Evolutionary conservation across 2,888 invertebrate genomes (phyloP).

Genomic region (Parascotia fuliginaria): DNA sequence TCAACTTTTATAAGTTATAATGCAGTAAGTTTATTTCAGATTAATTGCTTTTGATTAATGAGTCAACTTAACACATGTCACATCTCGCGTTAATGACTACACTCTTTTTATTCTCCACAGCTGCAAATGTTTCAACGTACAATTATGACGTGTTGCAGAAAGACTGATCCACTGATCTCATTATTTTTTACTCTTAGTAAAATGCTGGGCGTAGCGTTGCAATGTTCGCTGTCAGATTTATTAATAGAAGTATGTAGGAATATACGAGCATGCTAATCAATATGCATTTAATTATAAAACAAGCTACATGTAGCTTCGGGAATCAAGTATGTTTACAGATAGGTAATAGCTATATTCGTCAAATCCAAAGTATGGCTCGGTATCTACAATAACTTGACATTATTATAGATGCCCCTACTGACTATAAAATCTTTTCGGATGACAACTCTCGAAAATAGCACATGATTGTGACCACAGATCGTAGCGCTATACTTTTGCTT

Average conservation of each 20-base stretch:
- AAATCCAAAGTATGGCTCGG: too few relatives aligned
- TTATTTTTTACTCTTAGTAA: background rate
- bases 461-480: background rate
- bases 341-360: too few relatives aligned
- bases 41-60: too few relatives aligned
- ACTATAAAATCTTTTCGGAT: background rate
- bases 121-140: background rate
- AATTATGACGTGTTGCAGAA: background rate
- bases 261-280: too few relatives aligned
- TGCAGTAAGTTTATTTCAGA: too few relatives aligned
- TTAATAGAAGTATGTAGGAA: background rate
- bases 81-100: conserved; percentile 1
- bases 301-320: too few relatives aligned
- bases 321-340: too few relatives aligned
- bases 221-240: background rate
- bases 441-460: background rate
- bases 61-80: conserved; percentile 12
- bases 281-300: too few relatives aligned
- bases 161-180: background rate
- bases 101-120: background rate
- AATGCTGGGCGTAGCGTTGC: background rate
- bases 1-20: too few relatives aligned
- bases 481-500: background rate
- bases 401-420: too few relatives aligned
- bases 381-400: too few relatives aligned